Conservation (phyloP, 2,888 invertebrate genomes). For the Thera britannica region DNA sequence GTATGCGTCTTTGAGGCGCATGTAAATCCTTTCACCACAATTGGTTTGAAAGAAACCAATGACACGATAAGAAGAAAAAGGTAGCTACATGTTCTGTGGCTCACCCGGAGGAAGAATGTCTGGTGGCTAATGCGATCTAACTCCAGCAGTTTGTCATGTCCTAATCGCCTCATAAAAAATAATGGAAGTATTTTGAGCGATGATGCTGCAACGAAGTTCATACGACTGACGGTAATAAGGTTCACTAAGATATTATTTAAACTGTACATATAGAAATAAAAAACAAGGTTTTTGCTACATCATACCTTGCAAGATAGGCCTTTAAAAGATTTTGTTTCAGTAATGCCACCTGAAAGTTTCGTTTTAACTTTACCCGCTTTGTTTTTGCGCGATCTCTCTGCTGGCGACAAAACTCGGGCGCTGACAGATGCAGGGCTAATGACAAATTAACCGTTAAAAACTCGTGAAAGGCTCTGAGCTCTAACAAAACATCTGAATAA, state of each 20-base stretch:
- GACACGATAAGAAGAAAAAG: too few relatives aligned
- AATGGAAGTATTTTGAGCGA: too few relatives aligned
- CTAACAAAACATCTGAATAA: conserved; percentile 60
- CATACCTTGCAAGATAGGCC: too few relatives aligned
- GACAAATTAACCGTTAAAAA: conserved; percentile 78
- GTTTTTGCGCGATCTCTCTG: conserved; percentile 52
- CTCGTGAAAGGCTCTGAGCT: conserved; percentile 60
- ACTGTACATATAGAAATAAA: too few relatives aligned
- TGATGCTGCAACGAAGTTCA: not conserved
- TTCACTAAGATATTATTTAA: too few relatives aligned
- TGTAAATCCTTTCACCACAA: too few relatives aligned
- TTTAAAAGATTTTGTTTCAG: conserved; percentile 13
- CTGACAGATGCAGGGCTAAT: conserved; percentile 76
- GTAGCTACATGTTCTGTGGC: too few relatives aligned
- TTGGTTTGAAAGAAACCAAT: too few relatives aligned
- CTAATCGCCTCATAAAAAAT: not conserved
- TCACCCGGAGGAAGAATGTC: too few relatives aligned
- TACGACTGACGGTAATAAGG: not conserved
- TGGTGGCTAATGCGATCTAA: conserved; percentile 11
- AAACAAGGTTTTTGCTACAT: too few relatives aligned
- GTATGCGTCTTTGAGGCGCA: too few relatives aligned
- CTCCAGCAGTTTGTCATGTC: not conserved
- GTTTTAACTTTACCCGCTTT: conserved; percentile 51
- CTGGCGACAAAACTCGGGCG: conserved; percentile 57
- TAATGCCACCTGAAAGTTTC: conserved; percentile 39